Evolutionary conservation across 2,888 invertebrate genomes (phyloP), one percentile per base, ranked within the genome.

Genomic region (Holacanthella duospinosa): DNA sequence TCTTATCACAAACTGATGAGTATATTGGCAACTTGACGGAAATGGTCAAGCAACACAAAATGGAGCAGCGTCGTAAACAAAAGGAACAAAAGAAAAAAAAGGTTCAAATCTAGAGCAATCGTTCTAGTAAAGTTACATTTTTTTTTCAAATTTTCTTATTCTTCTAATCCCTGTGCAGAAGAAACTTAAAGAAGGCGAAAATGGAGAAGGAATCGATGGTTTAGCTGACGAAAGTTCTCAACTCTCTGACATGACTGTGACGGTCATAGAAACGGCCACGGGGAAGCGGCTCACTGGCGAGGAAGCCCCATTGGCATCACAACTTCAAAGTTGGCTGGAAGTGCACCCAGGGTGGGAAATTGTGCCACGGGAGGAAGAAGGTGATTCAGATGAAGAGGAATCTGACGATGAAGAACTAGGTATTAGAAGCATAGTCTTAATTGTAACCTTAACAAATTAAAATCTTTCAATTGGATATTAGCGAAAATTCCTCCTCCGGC

Each of bases 1-100:
- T 99, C 60, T 82, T 99, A 60, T 89, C 93, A 0, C 99, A 99
- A 80, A 99, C 99, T 1, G 99, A 99, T 79, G 97, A 99, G 77
- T 99, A 97, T 77, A 95, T 99, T 74, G 85, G 88, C 73, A 96
- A 93, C 78, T 84, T 99, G 66, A 96, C 95, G 0, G 93, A 93
- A 78, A 93, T 95, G 90, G 94, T 95, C 9, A 91, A 92, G 70
- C 92, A 92, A 75, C 95, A 96, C 77, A 93, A 94, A 76, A 85
- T 91, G 60, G 95, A 95, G 74, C 93, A 93, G 75, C 86, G 86
- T 75, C 77, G 91, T 74, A 95, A 94, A 76, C 88, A 90, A 75
- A 88, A 86, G 69, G 90, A 93, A 75, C 89, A 89, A 75, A 88
- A 88, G 75, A 86, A 86, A 72, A 86, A 86, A 72, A 75, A 78